These are phyloP conservation scores for Poecilia picta DNA, from an alignment of 2,797 vertebrate species.

Conservation along the genomic window DNA sequence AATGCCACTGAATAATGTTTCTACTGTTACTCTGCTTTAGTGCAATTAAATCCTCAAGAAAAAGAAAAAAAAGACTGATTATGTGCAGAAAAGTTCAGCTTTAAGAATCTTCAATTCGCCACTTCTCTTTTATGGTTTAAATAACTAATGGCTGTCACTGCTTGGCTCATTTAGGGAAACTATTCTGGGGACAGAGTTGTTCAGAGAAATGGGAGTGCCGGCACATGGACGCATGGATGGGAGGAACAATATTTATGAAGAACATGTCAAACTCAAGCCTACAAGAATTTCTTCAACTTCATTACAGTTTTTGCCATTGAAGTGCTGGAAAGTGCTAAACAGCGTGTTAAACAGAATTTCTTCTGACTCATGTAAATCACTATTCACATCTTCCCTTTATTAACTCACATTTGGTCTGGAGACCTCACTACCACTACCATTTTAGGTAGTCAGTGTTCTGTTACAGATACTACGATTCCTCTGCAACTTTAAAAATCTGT, in stretches of 20 bases:
- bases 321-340: not conserved
- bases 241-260: not conserved
- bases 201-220: not conserved
- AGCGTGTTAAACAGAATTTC: not conserved
- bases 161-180: not conserved
- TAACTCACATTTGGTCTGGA: not conserved
- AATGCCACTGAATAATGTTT: not conserved
- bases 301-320: not conserved
- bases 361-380: not conserved
- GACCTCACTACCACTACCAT: not conserved
- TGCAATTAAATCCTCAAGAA: not conserved
- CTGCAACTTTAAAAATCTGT: not conserved
- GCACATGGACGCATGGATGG: not conserved
- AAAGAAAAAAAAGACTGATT: not conserved
- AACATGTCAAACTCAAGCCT: not conserved
- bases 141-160: not conserved
- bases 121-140: not conserved
- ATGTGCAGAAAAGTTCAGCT: not conserved
- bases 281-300: not conserved
- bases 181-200: not conserved
- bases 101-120: not conserved
- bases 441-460: not conserved
- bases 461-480: not conserved
- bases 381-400: not conserved
- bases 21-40: not conserved